A percentile compares a stretch with the other conserved stretches of the same genome.
These are phyloP conservation scores for Drosophila burlai DNA, from an alignment of 1,140 invertebrate species.

Conservation along the genomic window DNA sequence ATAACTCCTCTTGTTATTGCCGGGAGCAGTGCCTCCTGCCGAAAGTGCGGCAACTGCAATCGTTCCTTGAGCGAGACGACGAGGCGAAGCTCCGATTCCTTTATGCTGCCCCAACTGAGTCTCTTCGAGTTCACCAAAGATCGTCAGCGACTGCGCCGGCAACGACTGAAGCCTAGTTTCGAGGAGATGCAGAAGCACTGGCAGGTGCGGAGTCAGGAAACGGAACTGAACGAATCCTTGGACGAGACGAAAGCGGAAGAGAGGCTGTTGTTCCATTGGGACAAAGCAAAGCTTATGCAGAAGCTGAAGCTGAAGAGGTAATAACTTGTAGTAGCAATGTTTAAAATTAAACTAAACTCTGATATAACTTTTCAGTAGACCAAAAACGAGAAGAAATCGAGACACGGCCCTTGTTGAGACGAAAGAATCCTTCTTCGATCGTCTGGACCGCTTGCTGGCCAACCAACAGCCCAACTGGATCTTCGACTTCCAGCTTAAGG, in stretches of 20 bases:
- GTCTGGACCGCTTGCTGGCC: slow-evolving; percentile 13
- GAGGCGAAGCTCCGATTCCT: slow-evolving; percentile 26
- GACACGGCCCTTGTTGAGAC: not conserved
- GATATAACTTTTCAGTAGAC: not conserved
- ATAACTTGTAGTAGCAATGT: not conserved
- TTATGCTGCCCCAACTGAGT: slow-evolving; percentile 25
- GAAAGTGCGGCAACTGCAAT: slow-evolving; percentile 51
- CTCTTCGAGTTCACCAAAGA: slow-evolving; percentile 18
- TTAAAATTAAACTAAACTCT: not conserved
- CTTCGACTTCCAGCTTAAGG: slow-evolving; percentile 50
- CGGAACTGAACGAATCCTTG: not conserved
- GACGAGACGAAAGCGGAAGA: slow-evolving; percentile 14
- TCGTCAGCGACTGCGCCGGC: slow-evolving; percentile 14
- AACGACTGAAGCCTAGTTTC: slow-evolving; percentile 32
- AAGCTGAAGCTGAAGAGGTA: slow-evolving; percentile 4
- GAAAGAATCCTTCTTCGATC: slow-evolving; percentile 16
- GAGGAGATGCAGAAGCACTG: slow-evolving; percentile 48
- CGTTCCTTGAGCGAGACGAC: slow-evolving; percentile 39
- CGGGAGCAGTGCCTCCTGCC: slow-evolving; percentile 40
- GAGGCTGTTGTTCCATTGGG: not conserved
- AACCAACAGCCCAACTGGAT: slow-evolving; percentile 53
- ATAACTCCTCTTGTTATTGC: slow-evolving; percentile 2
- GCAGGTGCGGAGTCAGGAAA: slow-evolving; percentile 25
- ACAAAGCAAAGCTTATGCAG: not conserved
- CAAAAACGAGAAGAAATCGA: not conserved